These are phyloP conservation scores for Mimas tiliae DNA, from an alignment of 2,888 invertebrate genomes.

Conservation along the genomic window DNA sequence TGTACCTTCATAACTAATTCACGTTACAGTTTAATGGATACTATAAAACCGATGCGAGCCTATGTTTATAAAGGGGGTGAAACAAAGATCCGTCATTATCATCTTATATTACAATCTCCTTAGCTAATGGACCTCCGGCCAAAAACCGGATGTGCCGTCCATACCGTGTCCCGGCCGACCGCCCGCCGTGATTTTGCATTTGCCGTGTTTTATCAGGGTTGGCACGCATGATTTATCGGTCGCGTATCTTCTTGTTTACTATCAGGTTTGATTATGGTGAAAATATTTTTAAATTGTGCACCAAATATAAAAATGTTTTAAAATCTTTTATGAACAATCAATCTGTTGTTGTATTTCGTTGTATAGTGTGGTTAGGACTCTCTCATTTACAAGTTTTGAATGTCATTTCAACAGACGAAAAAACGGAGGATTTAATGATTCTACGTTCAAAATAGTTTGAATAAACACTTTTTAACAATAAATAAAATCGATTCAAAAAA, in stretches of 20 bases:
- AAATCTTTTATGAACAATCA: too few relatives aligned
- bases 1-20: slow-evolving; percentile 16
- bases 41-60: slow-evolving; percentile 20
- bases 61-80: slow-evolving; percentile 22
- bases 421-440: too few relatives aligned
- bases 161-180: slow-evolving; percentile 38
- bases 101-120: slow-evolving; percentile 40
- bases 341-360: too few relatives aligned
- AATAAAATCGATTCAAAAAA: too few relatives aligned
- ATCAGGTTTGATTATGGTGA: not conserved
- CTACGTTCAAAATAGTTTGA: too few relatives aligned
- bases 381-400: too few relatives aligned
- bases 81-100: slow-evolving; percentile 37
- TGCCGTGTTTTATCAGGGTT: slow-evolving; percentile 49
- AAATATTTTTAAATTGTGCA: not conserved
- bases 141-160: slow-evolving; percentile 46
- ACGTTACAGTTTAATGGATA: slow-evolving; percentile 10
- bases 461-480: too few relatives aligned
- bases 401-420: too few relatives aligned
- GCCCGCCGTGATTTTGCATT: slow-evolving; percentile 54
- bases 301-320: too few relatives aligned
- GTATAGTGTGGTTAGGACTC: too few relatives aligned
- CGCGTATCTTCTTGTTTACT: slow-evolving; percentile 1
- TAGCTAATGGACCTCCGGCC: slow-evolving; percentile 42
- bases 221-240: slow-evolving; percentile 31